phyloP scores from a whole-genome alignment of 2,888 invertebrate genomes.

The Coremacera marginata region DNA sequence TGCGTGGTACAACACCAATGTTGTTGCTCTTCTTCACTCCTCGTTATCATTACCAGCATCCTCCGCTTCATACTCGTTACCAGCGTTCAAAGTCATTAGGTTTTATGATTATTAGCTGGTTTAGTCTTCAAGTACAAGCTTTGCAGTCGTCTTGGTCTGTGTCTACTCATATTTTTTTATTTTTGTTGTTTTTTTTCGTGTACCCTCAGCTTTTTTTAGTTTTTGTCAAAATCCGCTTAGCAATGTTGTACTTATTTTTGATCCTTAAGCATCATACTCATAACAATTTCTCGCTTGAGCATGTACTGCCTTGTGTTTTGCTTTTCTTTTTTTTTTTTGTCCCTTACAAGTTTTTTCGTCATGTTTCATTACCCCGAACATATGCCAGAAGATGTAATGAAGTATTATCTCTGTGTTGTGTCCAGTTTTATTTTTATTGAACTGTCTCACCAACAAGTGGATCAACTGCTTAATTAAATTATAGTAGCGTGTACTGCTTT shows the following conservation, averaged over 20 bases:
- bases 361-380: constrained; percentile 49
- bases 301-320: too few species aligned
- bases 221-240: constrained; percentile 13
- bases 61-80: constrained; percentile 33
- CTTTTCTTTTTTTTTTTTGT: too few species aligned
- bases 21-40: constrained; percentile 18
- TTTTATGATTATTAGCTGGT: constrained; percentile 68
- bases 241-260: constrained; percentile 51
- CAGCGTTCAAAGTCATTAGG: constrained; percentile 59
- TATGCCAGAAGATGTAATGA: constrained; percentile 36
- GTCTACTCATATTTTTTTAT: constrained; percentile 51
- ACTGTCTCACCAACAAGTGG: constrained; percentile 15
- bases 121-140: constrained; percentile 48
- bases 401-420: background rate
- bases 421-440: constrained; percentile 11
- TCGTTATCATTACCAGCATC: constrained; percentile 34
- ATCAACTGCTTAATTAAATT: constrained; percentile 28
- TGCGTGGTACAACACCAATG: background rate
- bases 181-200: constrained; percentile 36
- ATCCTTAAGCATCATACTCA: constrained; percentile 43
- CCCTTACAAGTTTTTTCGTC: too few species aligned
- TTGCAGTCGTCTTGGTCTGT: constrained; percentile 29
- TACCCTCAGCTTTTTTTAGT: constrained; percentile 34
- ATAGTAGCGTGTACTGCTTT: background rate
- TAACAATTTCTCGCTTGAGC: constrained; percentile 61